Evolutionary conservation across 2,113 vertebrate genomes (phyloP).

Genomic region (Brachyistius frenatus): DNA sequence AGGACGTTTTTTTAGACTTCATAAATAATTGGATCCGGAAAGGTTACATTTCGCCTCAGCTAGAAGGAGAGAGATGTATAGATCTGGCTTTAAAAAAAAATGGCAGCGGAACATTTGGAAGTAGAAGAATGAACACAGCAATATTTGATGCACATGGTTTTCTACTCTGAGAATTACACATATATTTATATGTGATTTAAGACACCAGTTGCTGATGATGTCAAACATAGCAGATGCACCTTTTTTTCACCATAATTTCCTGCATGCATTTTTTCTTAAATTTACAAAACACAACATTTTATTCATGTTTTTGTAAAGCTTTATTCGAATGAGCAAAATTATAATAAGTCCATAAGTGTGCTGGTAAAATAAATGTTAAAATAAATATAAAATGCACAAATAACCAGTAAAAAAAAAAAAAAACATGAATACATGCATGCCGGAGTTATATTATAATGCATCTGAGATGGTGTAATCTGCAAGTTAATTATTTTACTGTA

Average conservation of each 20-base stretch:
- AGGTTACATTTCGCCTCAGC: slow-evolving; percentile 68
- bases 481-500: slow-evolving; percentile 59
- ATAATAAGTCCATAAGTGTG: neutral
- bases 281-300: neutral
- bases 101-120: slow-evolving; percentile 23
- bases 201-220: neutral
- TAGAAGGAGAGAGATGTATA: slow-evolving; percentile 20
- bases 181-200: slow-evolving; percentile 18
- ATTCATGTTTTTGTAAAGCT: neutral
- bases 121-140: neutral
- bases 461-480: slow-evolving; percentile 22
- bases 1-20: slow-evolving; percentile 45
- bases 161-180: neutral
- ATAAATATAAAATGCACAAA: neutral
- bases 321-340: neutral
- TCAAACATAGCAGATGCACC: neutral
- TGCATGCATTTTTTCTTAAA: neutral
- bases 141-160: slow-evolving; percentile 1
- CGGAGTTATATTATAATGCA: slow-evolving; percentile 22
- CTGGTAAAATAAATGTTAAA: neutral
- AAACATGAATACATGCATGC: neutral
- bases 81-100: neutral
- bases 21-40: slow-evolving; percentile 75
- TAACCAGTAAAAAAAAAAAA: neutral
- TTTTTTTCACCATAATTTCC: neutral